Percentiles rank a stretch among this genome's conserved stretches.
Evolutionary conservation across 2,888 invertebrate genomes (phyloP).

Genomic region (Perithous albicinctus): DNA sequence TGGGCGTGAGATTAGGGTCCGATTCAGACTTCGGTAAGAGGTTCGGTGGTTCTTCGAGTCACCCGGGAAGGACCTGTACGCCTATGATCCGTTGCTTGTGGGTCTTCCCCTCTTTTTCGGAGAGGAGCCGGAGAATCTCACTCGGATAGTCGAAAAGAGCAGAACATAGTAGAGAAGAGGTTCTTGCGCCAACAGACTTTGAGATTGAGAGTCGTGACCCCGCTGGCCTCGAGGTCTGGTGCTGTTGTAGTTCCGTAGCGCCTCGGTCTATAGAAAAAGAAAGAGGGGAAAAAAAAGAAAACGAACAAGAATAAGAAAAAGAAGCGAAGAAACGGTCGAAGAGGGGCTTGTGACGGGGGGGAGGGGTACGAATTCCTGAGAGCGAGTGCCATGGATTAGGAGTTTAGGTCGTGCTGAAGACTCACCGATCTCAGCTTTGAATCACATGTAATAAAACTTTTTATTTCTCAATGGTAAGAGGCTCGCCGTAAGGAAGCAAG

Average conservation of each 20-base stretch:
- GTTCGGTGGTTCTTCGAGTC: slow-evolving; percentile 25
- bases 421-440: neutral
- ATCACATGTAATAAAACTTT: too few species aligned
- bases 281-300: slow-evolving; percentile 32
- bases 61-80: neutral
- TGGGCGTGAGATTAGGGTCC: neutral
- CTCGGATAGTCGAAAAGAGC: slow-evolving; percentile 58
- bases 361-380: slow-evolving; percentile 62
- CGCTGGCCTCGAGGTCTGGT: slow-evolving; percentile 62
- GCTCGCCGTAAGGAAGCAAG: too few species aligned
- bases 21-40: slow-evolving; percentile 1
- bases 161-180: slow-evolving; percentile 41
- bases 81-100: too few species aligned
- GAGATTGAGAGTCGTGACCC: slow-evolving; percentile 67
- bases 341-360: too few species aligned
- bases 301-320: slow-evolving; percentile 40
- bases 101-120: slow-evolving; percentile 37
- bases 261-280: slow-evolving; percentile 51
- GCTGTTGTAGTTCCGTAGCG: slow-evolving; percentile 20
- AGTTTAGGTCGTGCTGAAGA: slow-evolving; percentile 37
- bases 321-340: slow-evolving; percentile 49
- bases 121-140: slow-evolving; percentile 54
- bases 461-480: too few species aligned
- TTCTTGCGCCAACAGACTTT: slow-evolving; percentile 54
- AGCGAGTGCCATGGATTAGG: slow-evolving; percentile 56